Conservation (phyloP, 2,797 vertebrate species). For the Masticophis lateralis region DNA sequence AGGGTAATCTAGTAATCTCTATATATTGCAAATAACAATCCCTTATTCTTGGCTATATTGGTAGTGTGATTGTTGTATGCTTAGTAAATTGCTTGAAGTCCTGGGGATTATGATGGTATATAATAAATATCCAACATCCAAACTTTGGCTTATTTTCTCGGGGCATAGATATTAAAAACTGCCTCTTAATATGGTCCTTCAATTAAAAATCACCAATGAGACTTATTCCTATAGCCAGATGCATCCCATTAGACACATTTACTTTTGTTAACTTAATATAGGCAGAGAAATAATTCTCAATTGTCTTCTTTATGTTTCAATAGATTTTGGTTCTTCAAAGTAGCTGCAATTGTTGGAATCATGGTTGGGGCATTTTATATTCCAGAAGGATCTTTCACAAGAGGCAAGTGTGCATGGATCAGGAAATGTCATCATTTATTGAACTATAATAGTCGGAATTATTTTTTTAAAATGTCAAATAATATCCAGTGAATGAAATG, state of each 20-base stretch:
- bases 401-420: conserved; percentile 61
- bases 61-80: background rate
- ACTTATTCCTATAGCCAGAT: background rate
- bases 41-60: background rate
- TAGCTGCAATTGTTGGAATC: conserved; percentile 81
- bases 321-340: conserved; percentile 97
- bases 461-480: background rate
- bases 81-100: background rate
- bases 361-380: conserved; percentile 92
- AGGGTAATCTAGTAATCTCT: background rate
- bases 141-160: background rate
- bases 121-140: background rate
- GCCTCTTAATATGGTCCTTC: background rate
- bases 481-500: background rate
- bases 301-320: background rate
- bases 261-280: background rate
- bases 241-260: background rate
- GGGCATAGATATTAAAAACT: background rate
- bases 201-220: background rate
- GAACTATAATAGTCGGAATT: background rate
- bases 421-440: background rate
- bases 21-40: background rate
- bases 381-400: conserved; percentile 84
- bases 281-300: background rate
- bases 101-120: background rate